phyloP scores from a whole-genome alignment of 2,888 invertebrate species.

The Agrilus cyanescens region DNA sequence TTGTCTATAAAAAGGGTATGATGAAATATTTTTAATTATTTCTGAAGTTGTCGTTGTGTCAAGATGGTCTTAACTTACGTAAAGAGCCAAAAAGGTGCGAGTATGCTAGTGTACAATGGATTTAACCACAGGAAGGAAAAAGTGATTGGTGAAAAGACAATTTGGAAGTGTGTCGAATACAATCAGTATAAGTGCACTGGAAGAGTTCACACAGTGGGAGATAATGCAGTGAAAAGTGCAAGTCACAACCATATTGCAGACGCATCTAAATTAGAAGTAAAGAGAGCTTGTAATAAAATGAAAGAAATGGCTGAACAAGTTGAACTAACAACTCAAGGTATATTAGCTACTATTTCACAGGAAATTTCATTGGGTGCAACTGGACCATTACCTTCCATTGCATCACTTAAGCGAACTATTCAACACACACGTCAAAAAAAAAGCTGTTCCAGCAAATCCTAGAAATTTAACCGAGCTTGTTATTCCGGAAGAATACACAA shows the following conservation, averaged over 20 bases:
- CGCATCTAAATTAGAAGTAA: constrained; percentile 1
- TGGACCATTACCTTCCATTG: too few species aligned
- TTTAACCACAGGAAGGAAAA: constrained; percentile 1
- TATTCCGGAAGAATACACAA: neutral
- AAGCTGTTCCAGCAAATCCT: constrained; percentile 1
- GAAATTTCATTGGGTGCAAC: too few species aligned
- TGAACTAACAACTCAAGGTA: neutral
- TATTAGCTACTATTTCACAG: too few species aligned
- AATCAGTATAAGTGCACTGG: constrained; percentile 1
- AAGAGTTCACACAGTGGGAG: neutral
- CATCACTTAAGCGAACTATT: too few species aligned
- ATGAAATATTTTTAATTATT: too few species aligned
- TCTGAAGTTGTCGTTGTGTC: constrained; percentile 1
- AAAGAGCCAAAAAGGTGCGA: constrained; percentile 1
- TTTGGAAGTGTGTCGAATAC: constrained; percentile 1
- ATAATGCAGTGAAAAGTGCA: constrained; percentile 2
- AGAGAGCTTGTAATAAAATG: too few species aligned
- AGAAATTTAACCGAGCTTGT: neutral
- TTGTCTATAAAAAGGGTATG: too few species aligned
- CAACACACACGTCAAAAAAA: constrained; percentile 1
- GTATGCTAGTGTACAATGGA: too few species aligned
- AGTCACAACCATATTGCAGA: constrained; percentile 2
- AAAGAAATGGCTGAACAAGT: neutral
- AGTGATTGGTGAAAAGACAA: neutral
- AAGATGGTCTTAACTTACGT: constrained; percentile 1